These are phyloP conservation scores for Hippocampus barbouri DNA, from an alignment of 2,113 vertebrate genomes.

Conservation along the genomic window DNA sequence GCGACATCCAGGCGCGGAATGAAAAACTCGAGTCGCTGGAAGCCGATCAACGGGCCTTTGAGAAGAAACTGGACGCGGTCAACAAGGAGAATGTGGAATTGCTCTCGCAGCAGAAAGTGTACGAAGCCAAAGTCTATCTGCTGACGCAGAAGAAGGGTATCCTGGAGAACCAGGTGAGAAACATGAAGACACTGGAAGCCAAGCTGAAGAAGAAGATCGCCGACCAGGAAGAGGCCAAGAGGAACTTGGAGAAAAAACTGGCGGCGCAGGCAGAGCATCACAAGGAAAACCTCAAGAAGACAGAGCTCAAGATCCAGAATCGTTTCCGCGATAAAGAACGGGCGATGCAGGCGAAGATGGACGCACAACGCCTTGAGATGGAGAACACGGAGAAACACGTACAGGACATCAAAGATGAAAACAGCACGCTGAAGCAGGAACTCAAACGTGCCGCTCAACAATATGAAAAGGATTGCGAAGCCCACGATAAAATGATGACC, in stretches of 20 bases:
- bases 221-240: neutral
- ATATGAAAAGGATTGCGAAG: neutral
- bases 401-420: neutral
- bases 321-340: neutral
- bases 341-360: neutral
- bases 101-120: neutral
- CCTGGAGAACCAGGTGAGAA: neutral
- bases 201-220: neutral
- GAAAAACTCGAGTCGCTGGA: neutral
- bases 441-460: neutral
- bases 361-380: neutral
- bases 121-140: neutral
- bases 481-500: neutral
- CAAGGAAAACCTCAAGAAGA: neutral
- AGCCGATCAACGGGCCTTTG: neutral
- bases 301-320: too few relatives aligned
- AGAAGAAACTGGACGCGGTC: neutral
- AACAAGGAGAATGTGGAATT: neutral
- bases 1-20: neutral
- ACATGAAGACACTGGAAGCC: neutral
- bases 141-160: neutral
- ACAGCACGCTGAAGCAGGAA: neutral
- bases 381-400: neutral
- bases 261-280: neutral
- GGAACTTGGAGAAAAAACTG: neutral